Percentiles rank a stretch among this genome's conserved stretches.
These are phyloP conservation scores for Thamnophis elegans DNA, from an alignment of 2,797 vertebrate species.

Conservation along the genomic window DNA sequence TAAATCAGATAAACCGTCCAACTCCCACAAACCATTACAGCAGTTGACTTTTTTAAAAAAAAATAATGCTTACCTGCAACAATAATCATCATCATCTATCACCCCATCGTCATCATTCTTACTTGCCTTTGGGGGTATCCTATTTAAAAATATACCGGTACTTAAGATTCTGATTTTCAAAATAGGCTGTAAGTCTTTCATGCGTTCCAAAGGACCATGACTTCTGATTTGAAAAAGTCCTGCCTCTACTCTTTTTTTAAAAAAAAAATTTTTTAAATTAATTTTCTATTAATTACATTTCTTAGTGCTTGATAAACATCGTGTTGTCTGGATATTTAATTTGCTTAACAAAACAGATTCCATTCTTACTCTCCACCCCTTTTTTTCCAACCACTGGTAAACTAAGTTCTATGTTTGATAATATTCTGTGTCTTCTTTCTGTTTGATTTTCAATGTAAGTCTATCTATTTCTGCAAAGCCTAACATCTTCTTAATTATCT, in stretches of 20 bases:
- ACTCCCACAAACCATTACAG: not conserved
- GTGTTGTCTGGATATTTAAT: too few relatives aligned
- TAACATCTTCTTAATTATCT: too few relatives aligned
- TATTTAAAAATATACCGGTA: not conserved
- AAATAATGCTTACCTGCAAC: not conserved
- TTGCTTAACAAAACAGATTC: too few relatives aligned
- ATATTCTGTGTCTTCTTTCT: too few relatives aligned
- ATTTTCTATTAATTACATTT: too few relatives aligned
- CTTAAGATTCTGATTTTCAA: not conserved
- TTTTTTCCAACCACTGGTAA: too few relatives aligned
- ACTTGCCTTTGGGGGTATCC: not conserved
- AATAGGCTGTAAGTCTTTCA: not conserved
- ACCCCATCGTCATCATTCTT: not conserved
- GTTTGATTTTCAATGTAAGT: too few relatives aligned
- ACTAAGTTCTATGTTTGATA: too few relatives aligned
- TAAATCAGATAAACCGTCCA: not conserved
- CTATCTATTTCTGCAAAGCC: too few relatives aligned
- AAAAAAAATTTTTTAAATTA: too few relatives aligned
- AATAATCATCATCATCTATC: not conserved
- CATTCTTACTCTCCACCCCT: too few relatives aligned
- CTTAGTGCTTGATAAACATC: too few relatives aligned
- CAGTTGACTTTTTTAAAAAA: not conserved
- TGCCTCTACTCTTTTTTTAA: not conserved
- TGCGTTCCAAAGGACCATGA: not conserved
- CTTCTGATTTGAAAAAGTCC: not conserved